These are phyloP conservation scores for Xiphophorus couchianus DNA, from an alignment of 2,113 vertebrate genomes.

Conservation along the genomic window DNA sequence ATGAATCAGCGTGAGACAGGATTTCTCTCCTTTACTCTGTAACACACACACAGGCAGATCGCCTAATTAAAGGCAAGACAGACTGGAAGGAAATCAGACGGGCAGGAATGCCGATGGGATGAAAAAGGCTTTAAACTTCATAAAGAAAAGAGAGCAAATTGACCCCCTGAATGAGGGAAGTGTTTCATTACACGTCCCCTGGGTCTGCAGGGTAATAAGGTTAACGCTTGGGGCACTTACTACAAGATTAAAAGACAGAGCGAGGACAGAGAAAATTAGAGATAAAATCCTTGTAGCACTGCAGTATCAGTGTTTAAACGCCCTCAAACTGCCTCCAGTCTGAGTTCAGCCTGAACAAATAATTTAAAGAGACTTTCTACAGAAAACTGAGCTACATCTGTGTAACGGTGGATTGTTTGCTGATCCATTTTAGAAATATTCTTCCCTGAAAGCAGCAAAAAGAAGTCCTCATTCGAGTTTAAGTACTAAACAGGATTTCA, in stretches of 20 bases:
- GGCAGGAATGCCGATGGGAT: conserved; percentile 56
- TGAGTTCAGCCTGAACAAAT: not conserved
- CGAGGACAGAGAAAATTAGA: conserved; percentile 22
- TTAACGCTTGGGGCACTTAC: conserved; percentile 61
- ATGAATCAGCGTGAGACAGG: conserved; percentile 38
- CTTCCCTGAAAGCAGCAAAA: not conserved
- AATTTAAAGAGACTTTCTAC: not conserved
- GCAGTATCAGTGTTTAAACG: conserved; percentile 35
- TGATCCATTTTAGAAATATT: not conserved
- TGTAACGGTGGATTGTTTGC: not conserved
- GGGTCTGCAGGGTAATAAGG: conserved; percentile 69
- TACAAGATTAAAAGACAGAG: conserved; percentile 57
- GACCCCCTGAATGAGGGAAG: conserved; percentile 73
- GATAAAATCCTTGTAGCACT: conserved; percentile 28
- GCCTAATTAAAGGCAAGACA: conserved; percentile 62
- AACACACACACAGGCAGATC: conserved; percentile 15
- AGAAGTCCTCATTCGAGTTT: not conserved
- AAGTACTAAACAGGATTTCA: not conserved
- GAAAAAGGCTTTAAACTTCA: conserved; percentile 66
- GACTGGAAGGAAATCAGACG: conserved; percentile 43
- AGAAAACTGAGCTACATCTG: not conserved
- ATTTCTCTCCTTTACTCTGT: conserved; percentile 28
- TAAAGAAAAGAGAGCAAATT: conserved; percentile 69
- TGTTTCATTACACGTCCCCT: conserved; percentile 71
- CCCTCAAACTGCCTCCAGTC: not conserved